Conservation (phyloP, 2,797 vertebrate species). For the Xerus rutilus region DNA sequence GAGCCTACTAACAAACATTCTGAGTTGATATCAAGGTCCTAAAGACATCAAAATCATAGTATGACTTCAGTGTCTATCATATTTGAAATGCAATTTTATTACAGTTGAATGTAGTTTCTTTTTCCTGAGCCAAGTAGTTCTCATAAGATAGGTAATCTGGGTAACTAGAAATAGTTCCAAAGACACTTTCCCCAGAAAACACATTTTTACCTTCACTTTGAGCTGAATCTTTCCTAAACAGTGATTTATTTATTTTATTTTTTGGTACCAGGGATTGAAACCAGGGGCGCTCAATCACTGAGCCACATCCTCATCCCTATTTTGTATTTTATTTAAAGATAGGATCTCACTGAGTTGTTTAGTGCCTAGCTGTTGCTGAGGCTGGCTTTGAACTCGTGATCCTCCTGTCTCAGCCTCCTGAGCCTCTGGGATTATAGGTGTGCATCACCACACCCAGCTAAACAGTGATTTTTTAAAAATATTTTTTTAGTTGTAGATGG, state of each 20-base stretch:
- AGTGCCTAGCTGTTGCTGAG: no score
- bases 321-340: no score
- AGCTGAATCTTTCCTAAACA: background rate
- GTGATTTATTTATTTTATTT: background rate
- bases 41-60: background rate
- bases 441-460: no score
- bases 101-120: background rate
- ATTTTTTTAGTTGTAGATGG: no score
- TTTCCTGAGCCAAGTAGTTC: background rate
- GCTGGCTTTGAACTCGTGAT: no score
- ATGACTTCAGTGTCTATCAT: background rate
- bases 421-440: no score
- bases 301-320: no score
- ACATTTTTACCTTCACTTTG: background rate
- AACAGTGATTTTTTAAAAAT: background rate
- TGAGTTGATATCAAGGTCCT: background rate
- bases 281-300: no score
- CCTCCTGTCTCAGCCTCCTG: no score
- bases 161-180: background rate
- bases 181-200: background rate
- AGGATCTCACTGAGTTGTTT: no score
- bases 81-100: background rate
- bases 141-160: background rate
- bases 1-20: background rate
- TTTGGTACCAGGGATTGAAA: no score